A percentile compares a stretch with the other conserved stretches of the same genome.
These are phyloP conservation scores for Amphipyra tragopoginis DNA, from an alignment of 2,888 invertebrate genomes.

Conservation along the genomic window DNA sequence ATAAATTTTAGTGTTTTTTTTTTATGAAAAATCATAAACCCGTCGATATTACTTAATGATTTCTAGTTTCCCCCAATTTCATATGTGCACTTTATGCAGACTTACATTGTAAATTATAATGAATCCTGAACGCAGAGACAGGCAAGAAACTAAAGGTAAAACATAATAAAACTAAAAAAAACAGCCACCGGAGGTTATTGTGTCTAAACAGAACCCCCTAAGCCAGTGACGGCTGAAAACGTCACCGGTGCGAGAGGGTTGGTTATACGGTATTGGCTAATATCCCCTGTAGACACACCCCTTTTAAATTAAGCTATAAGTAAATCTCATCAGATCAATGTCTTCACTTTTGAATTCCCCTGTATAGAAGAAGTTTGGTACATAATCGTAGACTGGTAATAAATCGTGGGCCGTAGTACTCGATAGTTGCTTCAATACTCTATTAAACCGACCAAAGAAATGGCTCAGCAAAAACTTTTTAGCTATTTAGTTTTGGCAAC, in stretches of 20 bases:
- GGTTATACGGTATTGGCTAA: slow-evolving; percentile 4
- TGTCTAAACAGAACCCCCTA: slow-evolving; percentile 14
- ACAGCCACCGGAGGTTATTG: neutral
- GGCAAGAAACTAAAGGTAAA: too few relatives aligned
- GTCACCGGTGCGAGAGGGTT: slow-evolving; percentile 16
- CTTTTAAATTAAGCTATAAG: too few relatives aligned
- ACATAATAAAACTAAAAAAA: too few relatives aligned
- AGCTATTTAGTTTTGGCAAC: neutral
- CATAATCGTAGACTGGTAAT: neutral
- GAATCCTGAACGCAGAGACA: too few relatives aligned
- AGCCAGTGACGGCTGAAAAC: slow-evolving; percentile 32
- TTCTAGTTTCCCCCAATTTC: too few relatives aligned
- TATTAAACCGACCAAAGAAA: neutral
- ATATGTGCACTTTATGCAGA: too few relatives aligned
- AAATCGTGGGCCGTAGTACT: neutral
- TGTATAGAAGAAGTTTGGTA: neutral
- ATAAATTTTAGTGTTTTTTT: too few relatives aligned
- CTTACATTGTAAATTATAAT: too few relatives aligned
- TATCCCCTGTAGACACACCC: too few relatives aligned
- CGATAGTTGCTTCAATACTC: neutral
- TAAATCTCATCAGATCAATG: neutral
- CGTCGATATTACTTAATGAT: too few relatives aligned
- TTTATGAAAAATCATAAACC: too few relatives aligned
- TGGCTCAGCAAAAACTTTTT: neutral
- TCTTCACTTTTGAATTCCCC: slow-evolving; percentile 4